Percentiles rank a stretch among this genome's conserved stretches.
These are phyloP conservation scores for Salvelinus sp. DNA, from an alignment of 2,113 vertebrate species.

Conservation along the genomic window DNA sequence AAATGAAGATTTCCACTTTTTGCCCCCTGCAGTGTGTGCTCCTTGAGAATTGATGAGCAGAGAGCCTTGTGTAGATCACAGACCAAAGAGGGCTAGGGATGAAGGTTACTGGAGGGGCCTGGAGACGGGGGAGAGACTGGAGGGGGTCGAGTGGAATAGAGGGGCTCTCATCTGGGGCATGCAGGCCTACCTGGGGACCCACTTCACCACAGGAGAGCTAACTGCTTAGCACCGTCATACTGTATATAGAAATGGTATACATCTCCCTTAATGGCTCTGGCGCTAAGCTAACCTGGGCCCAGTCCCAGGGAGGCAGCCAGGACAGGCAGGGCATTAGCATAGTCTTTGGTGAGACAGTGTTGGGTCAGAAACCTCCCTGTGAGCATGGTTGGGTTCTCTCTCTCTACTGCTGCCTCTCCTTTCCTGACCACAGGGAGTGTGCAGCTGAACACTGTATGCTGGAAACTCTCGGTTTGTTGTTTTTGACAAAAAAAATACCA, in stretches of 20 bases:
- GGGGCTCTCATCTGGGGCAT: background rate
- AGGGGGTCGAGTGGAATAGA: no score
- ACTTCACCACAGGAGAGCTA: constrained; percentile 2
- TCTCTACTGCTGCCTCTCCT: constrained; percentile 12
- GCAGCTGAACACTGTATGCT: background rate
- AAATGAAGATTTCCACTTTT: background rate
- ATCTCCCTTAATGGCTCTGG: no score
- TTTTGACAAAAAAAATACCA: no score
- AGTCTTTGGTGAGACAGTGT: constrained; percentile 26
- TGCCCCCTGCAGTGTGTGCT: background rate
- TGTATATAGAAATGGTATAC: constrained; percentile 9
- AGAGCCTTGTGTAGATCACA: constrained; percentile 11
- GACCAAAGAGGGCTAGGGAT: background rate
- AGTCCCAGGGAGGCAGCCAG: constrained; percentile 27
- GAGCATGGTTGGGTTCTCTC: constrained; percentile 25
- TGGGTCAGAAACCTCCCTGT: constrained; percentile 21
- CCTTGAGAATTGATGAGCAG: constrained; percentile 31
- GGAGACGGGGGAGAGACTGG: no score
- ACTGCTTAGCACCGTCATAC: constrained; percentile 13
- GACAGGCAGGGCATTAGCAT: constrained; percentile 37
- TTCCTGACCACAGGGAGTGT: background rate
- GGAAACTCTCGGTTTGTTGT: background rate
- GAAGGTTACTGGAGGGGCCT: background rate
- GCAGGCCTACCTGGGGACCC: background rate
- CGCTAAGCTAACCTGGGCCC: constrained; percentile 9